Conservation (phyloP, 2,888 invertebrate species). For the Bibio marci region DNA sequence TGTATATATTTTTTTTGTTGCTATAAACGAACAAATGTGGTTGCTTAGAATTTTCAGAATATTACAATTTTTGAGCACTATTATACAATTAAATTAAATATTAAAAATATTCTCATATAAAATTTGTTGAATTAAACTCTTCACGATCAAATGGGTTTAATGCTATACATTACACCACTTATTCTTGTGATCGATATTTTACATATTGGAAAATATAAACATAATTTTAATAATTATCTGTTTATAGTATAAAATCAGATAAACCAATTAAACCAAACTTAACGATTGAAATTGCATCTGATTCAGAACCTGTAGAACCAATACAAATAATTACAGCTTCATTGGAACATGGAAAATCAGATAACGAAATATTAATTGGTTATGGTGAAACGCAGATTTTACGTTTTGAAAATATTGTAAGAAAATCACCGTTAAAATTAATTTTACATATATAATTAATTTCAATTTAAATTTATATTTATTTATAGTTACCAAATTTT, state of each 20-base stretch:
- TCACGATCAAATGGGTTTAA: too few relatives aligned
- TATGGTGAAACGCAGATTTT: slow-evolving; percentile 39
- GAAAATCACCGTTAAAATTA: slow-evolving; percentile 11
- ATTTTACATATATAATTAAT: background rate
- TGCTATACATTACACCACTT: too few relatives aligned
- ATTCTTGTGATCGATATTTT: too few relatives aligned
- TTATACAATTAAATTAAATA: too few relatives aligned
- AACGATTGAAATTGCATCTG: slow-evolving; percentile 41
- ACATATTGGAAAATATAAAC: too few relatives aligned
- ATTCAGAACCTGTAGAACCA: slow-evolving; percentile 33
- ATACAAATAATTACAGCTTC: slow-evolving; percentile 35
- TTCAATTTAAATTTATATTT: background rate
- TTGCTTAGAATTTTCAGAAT: too few relatives aligned
- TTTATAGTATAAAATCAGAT: slow-evolving; percentile 21
- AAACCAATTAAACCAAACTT: slow-evolving; percentile 48
- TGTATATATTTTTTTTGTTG: too few relatives aligned
- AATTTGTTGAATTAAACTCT: too few relatives aligned
- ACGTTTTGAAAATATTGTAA: slow-evolving; percentile 40
- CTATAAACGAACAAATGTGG: too few relatives aligned
- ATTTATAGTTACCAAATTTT: slow-evolving; percentile 30
- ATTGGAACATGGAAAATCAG: slow-evolving; percentile 19
- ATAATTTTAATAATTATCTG: too few relatives aligned
- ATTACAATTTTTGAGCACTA: too few relatives aligned
- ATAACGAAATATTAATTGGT: slow-evolving; percentile 33
- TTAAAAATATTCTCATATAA: too few relatives aligned